Evolutionary conservation across 2,888 invertebrate genomes (phyloP), one percentile per base, ranked within the genome.

Genomic region (Leucophenga maculata): DNA sequence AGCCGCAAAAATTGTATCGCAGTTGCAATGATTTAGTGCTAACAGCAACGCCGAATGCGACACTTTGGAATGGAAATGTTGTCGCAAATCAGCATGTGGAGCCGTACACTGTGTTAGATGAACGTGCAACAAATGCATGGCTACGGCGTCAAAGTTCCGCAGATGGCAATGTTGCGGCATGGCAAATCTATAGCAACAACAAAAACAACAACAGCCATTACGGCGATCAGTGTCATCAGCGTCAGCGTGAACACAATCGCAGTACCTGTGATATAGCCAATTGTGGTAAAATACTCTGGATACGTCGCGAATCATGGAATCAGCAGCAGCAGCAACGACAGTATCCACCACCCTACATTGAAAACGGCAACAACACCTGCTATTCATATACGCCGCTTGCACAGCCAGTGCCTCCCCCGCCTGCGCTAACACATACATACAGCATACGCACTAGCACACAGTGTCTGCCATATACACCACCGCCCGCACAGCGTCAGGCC

Each of bases 221-320:
- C 52, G 65, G 64, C 59, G 9, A 65, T 32, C 57, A 18, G n/a
- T 31, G 44, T 50, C 73, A 52, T 67, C 77, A 72, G 65, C 77
- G 68, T 11, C 64, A n/a, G n/a, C n/a, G 72, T n/a, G n/a, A n/a
- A n/a, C n/a, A 26, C 26, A 26, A 26, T 26, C 26, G 26, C 62
- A 77, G 80, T 65, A 77, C 78, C 72, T 88, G 88, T 75, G 84
- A 87, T 72, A 83, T 87, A 72, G 81, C 83, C 60, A 88, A 88
- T 74, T 88, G 88, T 72, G 88, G 88, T 68, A 88, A 88, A 81
- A 76, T 88, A 68, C 79, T 88, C 22, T 88, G 87, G 88, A 75
- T 87, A 71, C 85, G 80, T 62, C 86, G 84, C n/a, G 77, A 78
- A 69, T 74, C 73, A 71, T 64, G 46, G 46, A 20, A 48, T 22